Conservation (phyloP, 2,888 invertebrate genomes). For the Sminthurides aquaticus region DNA sequence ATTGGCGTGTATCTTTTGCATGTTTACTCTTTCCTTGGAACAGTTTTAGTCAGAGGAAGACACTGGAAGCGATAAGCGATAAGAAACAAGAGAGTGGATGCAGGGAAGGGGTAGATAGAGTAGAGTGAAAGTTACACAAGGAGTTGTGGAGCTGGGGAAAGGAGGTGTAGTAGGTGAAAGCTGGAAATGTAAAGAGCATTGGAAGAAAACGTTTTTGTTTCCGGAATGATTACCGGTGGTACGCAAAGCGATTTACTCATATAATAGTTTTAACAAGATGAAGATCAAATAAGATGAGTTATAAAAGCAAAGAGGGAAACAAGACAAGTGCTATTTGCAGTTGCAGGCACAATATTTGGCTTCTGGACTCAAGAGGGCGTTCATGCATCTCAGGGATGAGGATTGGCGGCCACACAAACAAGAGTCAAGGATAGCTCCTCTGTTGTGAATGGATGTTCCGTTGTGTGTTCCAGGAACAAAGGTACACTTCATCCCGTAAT, state of each 20-base stretch:
- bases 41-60: too few relatives aligned
- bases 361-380: constrained; percentile 19
- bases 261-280: background rate
- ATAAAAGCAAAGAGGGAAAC: background rate
- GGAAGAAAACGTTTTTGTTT: too few relatives aligned
- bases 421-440: constrained; percentile 16
- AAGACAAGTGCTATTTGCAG: constrained; percentile 7
- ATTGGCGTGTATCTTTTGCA: too few relatives aligned
- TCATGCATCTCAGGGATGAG: constrained; percentile 2
- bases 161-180: too few relatives aligned
- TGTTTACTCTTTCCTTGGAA: too few relatives aligned
- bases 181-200: too few relatives aligned
- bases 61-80: too few relatives aligned
- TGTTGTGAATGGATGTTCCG: constrained; percentile 15
- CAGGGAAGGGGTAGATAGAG: too few relatives aligned
- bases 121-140: too few relatives aligned
- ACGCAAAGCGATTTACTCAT: background rate
- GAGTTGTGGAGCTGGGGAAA: too few relatives aligned
- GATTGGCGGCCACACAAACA: constrained; percentile 1
- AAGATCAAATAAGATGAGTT: background rate
- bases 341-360: constrained; percentile 13
- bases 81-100: too few relatives aligned
- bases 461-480: constrained; percentile 11
- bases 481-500: constrained; percentile 15
- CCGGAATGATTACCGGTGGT: too few relatives aligned